Base-by-base conservation (phyloP, 1,140 invertebrate species). In the Nixonia krombeini region DNA sequence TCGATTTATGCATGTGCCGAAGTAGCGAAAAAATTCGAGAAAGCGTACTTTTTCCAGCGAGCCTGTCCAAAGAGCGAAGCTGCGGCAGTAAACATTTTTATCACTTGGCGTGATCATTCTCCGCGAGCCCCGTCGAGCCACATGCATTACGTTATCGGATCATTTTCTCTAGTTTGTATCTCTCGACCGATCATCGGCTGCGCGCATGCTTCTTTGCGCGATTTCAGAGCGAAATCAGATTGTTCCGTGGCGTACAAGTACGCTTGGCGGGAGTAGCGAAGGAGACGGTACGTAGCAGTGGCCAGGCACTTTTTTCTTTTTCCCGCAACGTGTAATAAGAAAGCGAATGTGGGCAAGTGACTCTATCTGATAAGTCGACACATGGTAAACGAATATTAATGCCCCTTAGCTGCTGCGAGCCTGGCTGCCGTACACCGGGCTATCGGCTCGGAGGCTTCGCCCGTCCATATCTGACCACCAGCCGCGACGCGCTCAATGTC, bases 351-450 rank as follows among this genome's bases (percentile, higher is more conserved):
- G 26, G 41, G 47, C 29, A 45, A 57, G 26, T 38, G 25, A 35
- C 51, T 47, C 44, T 61, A 64, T 70, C 59, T 56, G 66, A 70
- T 70, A 65, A 63, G 37, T 57, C 23, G 18, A 49, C 40, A 46
- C 45, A 56, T 58, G 37, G 25, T 42, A 56, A 61, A 46, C 44
- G 51, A 42, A 61, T 70, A 64, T 70, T 65, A 70, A 70, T 65
- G 67, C 51, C 42, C 26, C 55, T 57, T 38, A 47, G 41, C 46
- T 29, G 53, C 49, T 58, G 53, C 52, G 42, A 25, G 56, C 64
- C 8, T 45, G 16, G 38, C 50, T 7, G 6, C 1, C 13, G 38
- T 57, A 44, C 49, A 49, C 49, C 41, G 56, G 40, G 40, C 46
- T 68, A 52, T 62, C 56, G 42, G 37, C 35, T 29, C 35, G 44